Base-by-base conservation (phyloP, 2,888 invertebrate genomes). In the Branchellion lobata region DNA sequence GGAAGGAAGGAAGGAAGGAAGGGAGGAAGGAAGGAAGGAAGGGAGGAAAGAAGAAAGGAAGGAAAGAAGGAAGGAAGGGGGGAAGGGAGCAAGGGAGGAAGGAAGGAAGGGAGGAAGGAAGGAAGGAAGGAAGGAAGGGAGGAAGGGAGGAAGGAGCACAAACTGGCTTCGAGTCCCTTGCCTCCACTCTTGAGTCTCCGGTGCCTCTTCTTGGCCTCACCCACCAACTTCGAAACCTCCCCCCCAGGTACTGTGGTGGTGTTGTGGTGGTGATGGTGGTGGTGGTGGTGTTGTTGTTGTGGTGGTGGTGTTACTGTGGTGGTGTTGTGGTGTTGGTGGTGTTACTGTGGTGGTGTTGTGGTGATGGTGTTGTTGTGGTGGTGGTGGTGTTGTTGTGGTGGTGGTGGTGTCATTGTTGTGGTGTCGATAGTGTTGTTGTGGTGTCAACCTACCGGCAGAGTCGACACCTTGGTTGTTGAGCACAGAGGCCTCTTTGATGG, bases 1-100 rank as follows among this genome's bases (percentile, higher is more conserved):
- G 33, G 21, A 36, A n/a, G n/a, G 31, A 36, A 82, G 3, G 85
- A 85, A 71, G 81, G 33, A 68, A 68, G 65, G 24, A 36, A 34
- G 3, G 31, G 47, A 36, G 24, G 36, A 33, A 36, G 40, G 29
- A 14, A 1, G 40, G 1, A 27, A n/a, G 34, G 5, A 14, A 8
- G 40, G 5, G 40, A 1, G 33, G 21, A 36, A n/a, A 8, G 31
- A 36, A 82, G 3, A 85, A 85, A 71, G 81, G 33, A 68, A 68
- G 65, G 24, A 36, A 34, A 1, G 31, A 36, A 36, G 24, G 36
- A 33, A 36, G 40, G 29, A 14, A 1, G 40, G 1, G 51, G 18
- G 34, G 5, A 14, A 8, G 40, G 5, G 40, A 1, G 33, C 21
- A 36, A n/a, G n/a, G 31, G 73, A 82, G 3, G 85, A 85, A 71